Base-by-base conservation (phyloP, 2,888 invertebrate genomes). In the Brachypalpus laphriformis region DNA sequence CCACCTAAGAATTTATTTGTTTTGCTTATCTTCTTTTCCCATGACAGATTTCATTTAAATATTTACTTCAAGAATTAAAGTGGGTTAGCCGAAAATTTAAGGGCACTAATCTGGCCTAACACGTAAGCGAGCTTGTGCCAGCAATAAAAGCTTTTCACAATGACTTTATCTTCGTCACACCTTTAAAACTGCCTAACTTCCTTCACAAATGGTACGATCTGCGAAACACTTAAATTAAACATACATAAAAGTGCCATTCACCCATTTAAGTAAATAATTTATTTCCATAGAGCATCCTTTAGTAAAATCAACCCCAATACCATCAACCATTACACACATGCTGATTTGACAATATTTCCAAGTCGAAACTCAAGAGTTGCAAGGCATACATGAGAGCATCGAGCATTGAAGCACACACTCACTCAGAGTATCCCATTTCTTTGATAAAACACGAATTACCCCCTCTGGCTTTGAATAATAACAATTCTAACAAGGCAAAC, bases 401-500 rank as follows among this genome's bases (percentile, higher is more conserved):
- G 9, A 18, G 11, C 18, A 45, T 9, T 8, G 1, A 20, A n/a
- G n/a, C 45, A 45, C 18, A 45, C 18, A 18, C 9, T 0, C 45
- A 22, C 37, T 16, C 37, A 25, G 6, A 28, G 34, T n/a, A 31
- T 59, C 34, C 37, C 34, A n/a, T 71, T 71, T 34, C 47, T 22
- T 49, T 71, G 71, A 59, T 71, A 71, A 47, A 47, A 56, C 68
- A 68, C 42, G 54, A 56, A 68, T 14, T 42, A 68, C 68, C 68
- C 68, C 47, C 37, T 56, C 34, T 45, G 31, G 42, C 34, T 22
- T n/a, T 49, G 57, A 37, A 71, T 71, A 71, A 71, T 59, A 59
- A 71, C 31, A 59, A 37, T 59, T 37, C 47, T 14, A 49, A 47
- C 22, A 59, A 59, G 47, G 20, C 34, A 22, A 57, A 18, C 37